These are phyloP conservation scores for Siphonodentalium dalli DNA, from an alignment of 2,888 invertebrate species.

Conservation along the genomic window DNA sequence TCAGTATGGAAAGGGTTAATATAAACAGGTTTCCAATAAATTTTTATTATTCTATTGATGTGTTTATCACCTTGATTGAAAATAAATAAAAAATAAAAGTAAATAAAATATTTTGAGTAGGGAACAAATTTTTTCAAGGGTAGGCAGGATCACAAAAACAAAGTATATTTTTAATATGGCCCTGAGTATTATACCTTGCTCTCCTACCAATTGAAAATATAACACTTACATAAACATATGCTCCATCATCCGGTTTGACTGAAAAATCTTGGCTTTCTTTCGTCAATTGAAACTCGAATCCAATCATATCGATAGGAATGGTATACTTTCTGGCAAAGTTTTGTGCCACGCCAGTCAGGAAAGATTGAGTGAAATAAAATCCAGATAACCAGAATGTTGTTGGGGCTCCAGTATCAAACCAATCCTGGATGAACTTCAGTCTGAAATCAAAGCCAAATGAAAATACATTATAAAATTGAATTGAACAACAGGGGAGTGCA, in stretches of 20 bases:
- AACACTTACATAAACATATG: conserved; percentile 62
- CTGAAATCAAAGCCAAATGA: conserved; percentile 64
- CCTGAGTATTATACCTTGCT: too few species aligned
- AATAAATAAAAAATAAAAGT: neutral
- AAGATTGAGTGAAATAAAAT: conserved; percentile 66
- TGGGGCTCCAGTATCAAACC: conserved; percentile 61
- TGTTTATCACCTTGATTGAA: too few species aligned
- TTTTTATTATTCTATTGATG: too few species aligned
- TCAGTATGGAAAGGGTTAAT: too few species aligned
- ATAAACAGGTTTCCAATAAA: too few species aligned
- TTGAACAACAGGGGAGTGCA: too few species aligned
- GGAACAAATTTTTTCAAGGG: neutral
- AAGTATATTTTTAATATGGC: too few species aligned
- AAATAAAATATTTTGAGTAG: too few species aligned
- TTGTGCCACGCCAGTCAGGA: conserved; percentile 62
- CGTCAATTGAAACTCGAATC: conserved; percentile 60
- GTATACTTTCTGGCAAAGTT: conserved; percentile 61
- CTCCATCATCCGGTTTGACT: conserved; percentile 65
- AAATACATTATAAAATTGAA: too few species aligned
- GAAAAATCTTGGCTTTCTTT: conserved; percentile 45
- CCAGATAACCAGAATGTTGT: conserved; percentile 66
- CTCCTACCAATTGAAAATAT: too few species aligned
- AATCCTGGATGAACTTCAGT: conserved; percentile 42
- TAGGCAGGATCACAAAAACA: too few species aligned
- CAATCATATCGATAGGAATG: conserved; percentile 63